Evolutionary conservation across 2,888 invertebrate species (phyloP).

Genomic region (Drosophila eohydei): DNA sequence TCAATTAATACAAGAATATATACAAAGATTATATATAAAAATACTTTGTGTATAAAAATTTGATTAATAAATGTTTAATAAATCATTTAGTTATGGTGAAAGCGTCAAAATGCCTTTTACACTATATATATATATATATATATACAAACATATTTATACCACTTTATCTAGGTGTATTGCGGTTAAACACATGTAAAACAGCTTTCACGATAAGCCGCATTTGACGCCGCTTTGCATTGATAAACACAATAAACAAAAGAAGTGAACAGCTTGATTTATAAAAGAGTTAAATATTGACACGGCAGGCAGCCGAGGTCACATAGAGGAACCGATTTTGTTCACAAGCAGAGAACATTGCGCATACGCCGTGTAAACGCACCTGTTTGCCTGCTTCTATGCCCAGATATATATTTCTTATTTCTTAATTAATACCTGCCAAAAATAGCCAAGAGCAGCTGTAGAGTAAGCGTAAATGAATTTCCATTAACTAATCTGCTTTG

Average conservation of each 20-base stretch:
- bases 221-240: conserved; percentile 13
- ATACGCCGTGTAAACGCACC: background rate
- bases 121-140: background rate
- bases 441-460: conserved; percentile 31
- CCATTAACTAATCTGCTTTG: conserved; percentile 27
- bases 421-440: conserved; percentile 51
- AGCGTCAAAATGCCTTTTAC: background rate
- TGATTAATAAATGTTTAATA: background rate
- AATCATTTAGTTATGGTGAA: background rate
- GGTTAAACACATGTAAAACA: conserved; percentile 16
- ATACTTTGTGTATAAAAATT: background rate
- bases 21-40: background rate
- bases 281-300: conserved; percentile 21
- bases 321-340: background rate
- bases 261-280: conserved; percentile 40
- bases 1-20: background rate
- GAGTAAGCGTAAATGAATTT: conserved; percentile 19
- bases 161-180: background rate
- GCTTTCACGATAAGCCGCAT: conserved; percentile 31
- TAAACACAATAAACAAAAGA: conserved; percentile 40
- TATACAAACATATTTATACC: conserved; percentile 4
- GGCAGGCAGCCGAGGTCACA: background rate
- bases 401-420: background rate
- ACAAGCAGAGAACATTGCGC: background rate
- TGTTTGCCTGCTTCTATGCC: background rate